phyloP scores from a whole-genome alignment of 2,888 invertebrate species.

The Magallana nippona region DNA sequence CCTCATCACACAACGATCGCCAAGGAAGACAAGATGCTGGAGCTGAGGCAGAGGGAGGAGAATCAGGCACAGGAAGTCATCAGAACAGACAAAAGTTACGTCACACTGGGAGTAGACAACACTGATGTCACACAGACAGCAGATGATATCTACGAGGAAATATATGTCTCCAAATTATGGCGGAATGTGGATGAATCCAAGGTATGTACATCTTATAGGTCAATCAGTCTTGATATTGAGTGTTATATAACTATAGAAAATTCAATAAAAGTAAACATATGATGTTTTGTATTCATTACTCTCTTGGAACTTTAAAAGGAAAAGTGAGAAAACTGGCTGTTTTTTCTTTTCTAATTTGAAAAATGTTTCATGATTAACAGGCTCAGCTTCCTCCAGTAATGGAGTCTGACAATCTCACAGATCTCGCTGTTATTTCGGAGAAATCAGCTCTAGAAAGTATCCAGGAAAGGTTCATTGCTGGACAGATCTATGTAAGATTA shows the following conservation, averaged over 20 bases:
- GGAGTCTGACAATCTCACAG: slow-evolving; percentile 65
- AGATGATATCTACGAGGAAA: slow-evolving; percentile 55
- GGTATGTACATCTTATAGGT: slow-evolving; percentile 45
- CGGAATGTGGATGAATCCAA: slow-evolving; percentile 54
- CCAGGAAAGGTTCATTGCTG: slow-evolving; percentile 62
- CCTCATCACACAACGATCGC: slow-evolving; percentile 61
- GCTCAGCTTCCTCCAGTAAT: slow-evolving; percentile 48
- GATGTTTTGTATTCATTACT: too few relatives aligned
- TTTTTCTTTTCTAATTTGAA: too few relatives aligned
- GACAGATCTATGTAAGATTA: slow-evolving; percentile 74
- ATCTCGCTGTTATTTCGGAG: slow-evolving; percentile 64
- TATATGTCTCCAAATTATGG: slow-evolving; percentile 63
- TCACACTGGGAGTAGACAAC: background rate
- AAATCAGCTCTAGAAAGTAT: slow-evolving; percentile 64
- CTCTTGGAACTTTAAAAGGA: too few relatives aligned
- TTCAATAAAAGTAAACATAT: too few relatives aligned
- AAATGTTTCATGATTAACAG: slow-evolving; percentile 9
- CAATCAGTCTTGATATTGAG: too few relatives aligned
- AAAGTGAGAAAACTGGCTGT: too few relatives aligned
- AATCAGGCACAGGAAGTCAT: background rate
- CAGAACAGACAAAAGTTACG: background rate
- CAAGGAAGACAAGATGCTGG: slow-evolving; percentile 66
- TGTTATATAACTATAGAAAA: too few relatives aligned
- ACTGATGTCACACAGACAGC: slow-evolving; percentile 7
- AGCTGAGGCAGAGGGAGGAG: slow-evolving; percentile 52